Base-by-base conservation (phyloP, 1,140 invertebrate species). In the Eufriesea mexicana region DNA sequence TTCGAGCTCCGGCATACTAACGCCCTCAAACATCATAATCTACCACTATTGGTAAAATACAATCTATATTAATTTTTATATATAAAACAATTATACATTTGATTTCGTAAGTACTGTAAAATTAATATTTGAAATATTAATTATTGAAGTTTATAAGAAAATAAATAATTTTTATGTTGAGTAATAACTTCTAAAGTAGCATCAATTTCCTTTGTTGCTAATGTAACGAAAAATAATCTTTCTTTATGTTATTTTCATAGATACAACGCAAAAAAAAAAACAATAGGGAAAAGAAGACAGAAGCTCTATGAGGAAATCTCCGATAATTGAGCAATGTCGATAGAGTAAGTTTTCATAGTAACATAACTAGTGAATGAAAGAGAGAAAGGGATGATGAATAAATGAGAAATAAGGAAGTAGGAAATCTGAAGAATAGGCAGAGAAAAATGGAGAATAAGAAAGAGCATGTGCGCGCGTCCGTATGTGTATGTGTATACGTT, bases 1-100 rank as follows among this genome's bases (percentile, higher is more conserved):
- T 94, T 86, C 94, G 94, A 88, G 94, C 94, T 80, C 94, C 94
- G 68, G 92, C 94, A 89, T 95, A 95, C 77, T 95, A 94, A 94
- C 76, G 78, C 51, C 66, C 47, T 82, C 61, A 68, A 42, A 82
- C 45, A 62, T 84, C 45, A 62, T 84, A 74, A 74, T 84, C 28
- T 85, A 76, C 81, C 85, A 67, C 80, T 75, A 59, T 76, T 78
- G 78, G 87, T 87, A 90, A 85, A 78, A 61, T 49, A 18, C 87
- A 83, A 85, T 82, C n/a, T 89, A 87, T 85, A 83, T 89, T 74
- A 67, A 86, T 51, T n/a, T 16, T 4, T n/a, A 2, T 23, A 61
- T 20, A 25, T 9, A 20, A 12, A 25, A 25, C 8, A 25, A 25
- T 20, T 10, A 10, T 25, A 25, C 7, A 61, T 61, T 12, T 25